These are phyloP conservation scores for Nyctibius grandis DNA, from an alignment of 2,797 vertebrate genomes.

Conservation along the genomic window DNA sequence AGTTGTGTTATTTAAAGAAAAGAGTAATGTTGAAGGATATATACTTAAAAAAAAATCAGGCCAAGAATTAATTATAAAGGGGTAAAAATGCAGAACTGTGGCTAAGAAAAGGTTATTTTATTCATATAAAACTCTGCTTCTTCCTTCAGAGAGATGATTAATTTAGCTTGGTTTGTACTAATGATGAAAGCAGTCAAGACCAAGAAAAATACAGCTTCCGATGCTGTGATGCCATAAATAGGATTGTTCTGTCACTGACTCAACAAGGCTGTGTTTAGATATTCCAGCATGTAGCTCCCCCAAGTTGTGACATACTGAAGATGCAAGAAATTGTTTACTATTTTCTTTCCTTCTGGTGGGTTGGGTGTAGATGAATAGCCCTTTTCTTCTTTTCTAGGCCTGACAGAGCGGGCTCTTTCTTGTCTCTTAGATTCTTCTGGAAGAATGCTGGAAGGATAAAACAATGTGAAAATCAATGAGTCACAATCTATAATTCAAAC, in stretches of 20 bases:
- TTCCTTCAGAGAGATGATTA: background rate
- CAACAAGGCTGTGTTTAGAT: background rate
- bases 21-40: background rate
- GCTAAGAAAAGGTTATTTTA: background rate
- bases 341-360: background rate
- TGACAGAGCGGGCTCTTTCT: background rate
- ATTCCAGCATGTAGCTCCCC: background rate
- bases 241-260: background rate
- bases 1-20: background rate
- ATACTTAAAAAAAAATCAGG: background rate
- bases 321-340: background rate
- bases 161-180: background rate
- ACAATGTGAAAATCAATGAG: constrained; percentile 47
- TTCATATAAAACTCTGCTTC: background rate
- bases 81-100: background rate
- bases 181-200: background rate
- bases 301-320: background rate
- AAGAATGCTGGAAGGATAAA: background rate
- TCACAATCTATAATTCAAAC: constrained; percentile 29
- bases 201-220: background rate
- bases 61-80: background rate
- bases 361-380: background rate
- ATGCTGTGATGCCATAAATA: background rate
- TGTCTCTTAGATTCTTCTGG: background rate
- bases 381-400: background rate